Evolutionary conservation across 2,113 vertebrate genomes (phyloP).

Genomic region (western clawed frog (Xenopus tropicalis)): UCB_Xtro_10.0 CM004452.2:40150501-40151000

Average conservation of each 20-base stretch:
- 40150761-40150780: background rate
- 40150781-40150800: constrained; percentile 4
- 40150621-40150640: constrained; percentile 40
- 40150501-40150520: background rate
- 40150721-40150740: constrained; percentile 25
- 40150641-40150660: constrained; percentile 33
- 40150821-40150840: too few relatives aligned
- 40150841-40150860: too few relatives aligned
- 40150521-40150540: background rate
- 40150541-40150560: background rate
- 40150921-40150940: background rate
- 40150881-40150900: too few relatives aligned
- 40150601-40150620: constrained; percentile 24
- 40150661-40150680: constrained; percentile 37
- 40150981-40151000: background rate
- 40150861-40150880: too few relatives aligned
- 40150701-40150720: constrained; percentile 5
- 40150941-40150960: background rate
- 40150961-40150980: background rate
- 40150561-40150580: constrained; percentile 40
- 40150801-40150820: background rate
- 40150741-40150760: constrained; percentile 15
- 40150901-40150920: too few relatives aligned
- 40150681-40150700: constrained; percentile 38
- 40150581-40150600: constrained; percentile 36